Conservation (phyloP, 2,888 invertebrate species). For the Sturmia bella region DNA sequence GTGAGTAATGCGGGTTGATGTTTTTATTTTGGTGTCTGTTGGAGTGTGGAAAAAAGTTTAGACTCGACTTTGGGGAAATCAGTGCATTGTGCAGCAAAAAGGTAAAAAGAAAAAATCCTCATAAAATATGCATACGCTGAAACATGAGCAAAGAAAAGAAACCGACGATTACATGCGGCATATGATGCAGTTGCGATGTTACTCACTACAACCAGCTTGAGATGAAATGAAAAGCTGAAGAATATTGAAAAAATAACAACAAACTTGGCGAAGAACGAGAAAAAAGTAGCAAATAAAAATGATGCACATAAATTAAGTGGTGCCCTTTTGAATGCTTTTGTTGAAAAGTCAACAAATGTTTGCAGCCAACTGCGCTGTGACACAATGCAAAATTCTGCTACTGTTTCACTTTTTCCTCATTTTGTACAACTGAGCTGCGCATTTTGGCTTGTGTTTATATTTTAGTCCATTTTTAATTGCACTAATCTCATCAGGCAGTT, state of each 20-base stretch:
- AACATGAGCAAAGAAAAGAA: slow-evolving; percentile 7
- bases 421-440: too few relatives aligned
- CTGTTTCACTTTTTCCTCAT: not conserved
- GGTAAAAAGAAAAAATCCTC: not conserved
- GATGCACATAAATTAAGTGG: slow-evolving; percentile 37
- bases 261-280: not conserved
- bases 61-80: slow-evolving; percentile 47
- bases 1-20: not conserved
- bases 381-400: slow-evolving; percentile 26
- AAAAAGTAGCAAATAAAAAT: slow-evolving; percentile 34
- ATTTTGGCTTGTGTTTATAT: too few relatives aligned
- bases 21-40: not conserved
- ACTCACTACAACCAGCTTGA: slow-evolving; percentile 26
- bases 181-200: slow-evolving; percentile 53
- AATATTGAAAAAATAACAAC: slow-evolving; percentile 10
- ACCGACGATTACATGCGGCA: slow-evolving; percentile 15
- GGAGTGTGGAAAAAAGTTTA: slow-evolving; percentile 18
- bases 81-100: slow-evolving; percentile 14
- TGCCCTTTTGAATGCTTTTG: slow-evolving; percentile 16
- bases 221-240: not conserved
- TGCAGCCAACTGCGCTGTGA: slow-evolving; percentile 49
- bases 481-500: too few relatives aligned
- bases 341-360: slow-evolving; percentile 51
- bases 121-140: slow-evolving; percentile 23
- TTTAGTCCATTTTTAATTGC: too few relatives aligned